Percentiles rank a stretch among this genome's conserved stretches.
phyloP scores from a whole-genome alignment of 2,113 vertebrate genomes.

The Sinosuthora webbiana region DNA sequence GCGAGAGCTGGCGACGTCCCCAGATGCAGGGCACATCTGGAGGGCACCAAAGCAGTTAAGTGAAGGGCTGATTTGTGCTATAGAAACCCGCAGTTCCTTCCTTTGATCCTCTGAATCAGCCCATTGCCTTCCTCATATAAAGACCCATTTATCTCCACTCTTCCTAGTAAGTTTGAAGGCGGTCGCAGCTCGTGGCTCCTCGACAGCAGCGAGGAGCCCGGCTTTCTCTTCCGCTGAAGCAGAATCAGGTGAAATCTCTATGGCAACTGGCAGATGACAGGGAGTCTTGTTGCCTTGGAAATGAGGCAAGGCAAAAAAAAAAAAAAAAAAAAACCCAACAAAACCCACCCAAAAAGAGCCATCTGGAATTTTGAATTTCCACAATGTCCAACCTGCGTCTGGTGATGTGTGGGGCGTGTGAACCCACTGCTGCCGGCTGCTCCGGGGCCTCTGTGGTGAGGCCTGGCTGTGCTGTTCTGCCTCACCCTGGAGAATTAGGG shows the following conservation, averaged over 20 bases:
- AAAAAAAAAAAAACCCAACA: slow-evolving; percentile 19
- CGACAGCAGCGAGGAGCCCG: not conserved
- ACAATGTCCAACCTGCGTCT: slow-evolving; percentile 11
- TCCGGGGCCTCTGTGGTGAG: fast-evolving
- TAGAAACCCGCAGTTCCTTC: slow-evolving; percentile 26
- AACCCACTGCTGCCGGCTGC: not conserved
- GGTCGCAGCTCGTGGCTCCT: not conserved
- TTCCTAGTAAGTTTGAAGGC: slow-evolving; percentile 34
- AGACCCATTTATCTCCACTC: slow-evolving; percentile 33
- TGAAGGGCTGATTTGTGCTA: slow-evolving; percentile 47
- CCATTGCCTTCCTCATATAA: slow-evolving; percentile 34
- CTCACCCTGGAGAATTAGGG: not conserved
- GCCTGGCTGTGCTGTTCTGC: not conserved
- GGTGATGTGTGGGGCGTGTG: not conserved
- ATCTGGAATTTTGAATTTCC: slow-evolving; percentile 58
- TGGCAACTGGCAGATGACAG: slow-evolving; percentile 76
- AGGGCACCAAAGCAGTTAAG: slow-evolving; percentile 42
- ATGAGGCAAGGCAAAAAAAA: slow-evolving; percentile 59
- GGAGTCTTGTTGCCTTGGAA: slow-evolving; percentile 74
- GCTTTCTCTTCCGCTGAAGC: slow-evolving; percentile 56
- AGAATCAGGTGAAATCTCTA: slow-evolving; percentile 74
- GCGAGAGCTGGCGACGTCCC: not conserved
- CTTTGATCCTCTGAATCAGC: slow-evolving; percentile 53
- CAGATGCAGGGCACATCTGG: slow-evolving; percentile 30
- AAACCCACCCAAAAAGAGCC: slow-evolving; percentile 24